Conservation (phyloP, 1,140 invertebrate genomes). For the Dreissena polymorpha region DNA sequence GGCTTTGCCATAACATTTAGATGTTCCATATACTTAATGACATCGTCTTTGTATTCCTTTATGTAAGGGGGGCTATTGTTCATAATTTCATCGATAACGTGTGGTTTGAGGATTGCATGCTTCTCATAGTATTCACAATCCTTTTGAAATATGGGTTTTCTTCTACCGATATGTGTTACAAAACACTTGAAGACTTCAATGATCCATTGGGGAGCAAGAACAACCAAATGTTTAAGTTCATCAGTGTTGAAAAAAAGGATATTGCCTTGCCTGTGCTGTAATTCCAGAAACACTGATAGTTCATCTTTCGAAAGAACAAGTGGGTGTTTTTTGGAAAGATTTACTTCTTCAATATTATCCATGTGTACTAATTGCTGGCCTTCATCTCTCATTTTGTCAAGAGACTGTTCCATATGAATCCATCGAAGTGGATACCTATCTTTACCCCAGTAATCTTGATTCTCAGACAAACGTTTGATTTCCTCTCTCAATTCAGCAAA, state of each 20-base stretch:
- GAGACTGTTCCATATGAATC: conserved; percentile 26
- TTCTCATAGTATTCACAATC: conserved; percentile 21
- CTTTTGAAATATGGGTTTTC: neutral
- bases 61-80: conserved; percentile 18
- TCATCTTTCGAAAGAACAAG: too few species aligned
- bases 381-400: conserved; percentile 3
- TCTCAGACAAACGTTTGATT: neutral
- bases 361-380: conserved; percentile 21
- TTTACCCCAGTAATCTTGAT: conserved; percentile 27
- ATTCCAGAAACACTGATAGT: conserved; percentile 1
- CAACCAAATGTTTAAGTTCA: neutral
- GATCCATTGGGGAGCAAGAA: too few species aligned
- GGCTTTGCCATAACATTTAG: too few species aligned
- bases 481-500: conserved; percentile 11
- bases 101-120: conserved; percentile 1
- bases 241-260: conserved; percentile 27
- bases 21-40: conserved; percentile 43
- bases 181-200: too few species aligned
- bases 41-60: conserved; percentile 5
- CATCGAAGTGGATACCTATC: conserved; percentile 15
- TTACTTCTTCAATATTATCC: neutral
- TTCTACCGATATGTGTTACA: conserved; percentile 17
- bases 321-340: neutral
- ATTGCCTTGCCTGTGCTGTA: conserved; percentile 28
- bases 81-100: conserved; percentile 35